Conservation (phyloP, 2,888 invertebrate species). For the Apocheima hispidaria region DNA sequence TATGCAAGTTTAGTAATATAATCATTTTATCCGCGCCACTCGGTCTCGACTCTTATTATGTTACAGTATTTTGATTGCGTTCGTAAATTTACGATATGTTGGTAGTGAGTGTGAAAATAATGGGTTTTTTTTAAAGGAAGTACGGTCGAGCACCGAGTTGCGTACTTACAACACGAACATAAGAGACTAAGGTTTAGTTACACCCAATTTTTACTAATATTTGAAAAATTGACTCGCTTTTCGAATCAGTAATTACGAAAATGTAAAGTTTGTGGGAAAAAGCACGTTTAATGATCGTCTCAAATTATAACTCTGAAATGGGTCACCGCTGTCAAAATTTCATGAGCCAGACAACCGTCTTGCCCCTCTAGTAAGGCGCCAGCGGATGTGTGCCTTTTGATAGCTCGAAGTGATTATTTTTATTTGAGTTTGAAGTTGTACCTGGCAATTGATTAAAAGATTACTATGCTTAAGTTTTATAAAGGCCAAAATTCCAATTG, state of each 20-base stretch:
- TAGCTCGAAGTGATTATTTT: not conserved
- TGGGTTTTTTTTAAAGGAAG: not conserved
- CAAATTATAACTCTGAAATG: not conserved
- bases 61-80: not conserved
- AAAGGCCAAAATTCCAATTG: not conserved
- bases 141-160: not conserved
- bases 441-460: constrained; percentile 1
- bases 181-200: not conserved
- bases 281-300: too few relatives aligned
- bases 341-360: not conserved
- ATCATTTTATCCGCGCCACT: not conserved
- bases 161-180: not conserved
- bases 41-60: not conserved
- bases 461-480: constrained; percentile 4
- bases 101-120: not conserved
- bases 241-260: not conserved
- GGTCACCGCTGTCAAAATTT: too few relatives aligned
- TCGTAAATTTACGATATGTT: not conserved
- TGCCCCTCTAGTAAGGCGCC: not conserved
- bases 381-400: not conserved
- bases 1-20: too few relatives aligned
- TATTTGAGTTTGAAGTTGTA: not conserved
- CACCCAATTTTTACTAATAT: not conserved
- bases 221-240: not conserved
- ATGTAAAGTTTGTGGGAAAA: too few relatives aligned